phyloP scores from a whole-genome alignment of 2,888 invertebrate species.

The Rotaria sp. region DNA sequence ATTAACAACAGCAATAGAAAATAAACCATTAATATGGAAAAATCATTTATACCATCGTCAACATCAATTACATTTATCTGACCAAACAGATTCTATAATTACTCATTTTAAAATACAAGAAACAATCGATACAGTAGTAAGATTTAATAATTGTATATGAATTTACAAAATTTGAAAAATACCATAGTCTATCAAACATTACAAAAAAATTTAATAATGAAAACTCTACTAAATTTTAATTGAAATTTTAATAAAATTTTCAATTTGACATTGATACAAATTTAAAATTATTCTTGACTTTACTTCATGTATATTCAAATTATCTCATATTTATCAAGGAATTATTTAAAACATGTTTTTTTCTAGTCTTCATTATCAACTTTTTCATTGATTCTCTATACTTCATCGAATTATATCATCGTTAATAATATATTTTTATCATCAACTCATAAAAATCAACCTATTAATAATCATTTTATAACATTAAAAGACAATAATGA shows the following conservation, averaged over 20 bases:
- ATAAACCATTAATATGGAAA: background rate
- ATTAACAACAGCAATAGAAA: background rate
- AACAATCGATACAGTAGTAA: background rate
- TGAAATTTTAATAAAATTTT: too few relatives aligned
- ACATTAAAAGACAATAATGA: background rate
- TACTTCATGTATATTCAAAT: too few relatives aligned
- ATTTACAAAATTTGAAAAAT: too few relatives aligned
- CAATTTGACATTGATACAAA: too few relatives aligned
- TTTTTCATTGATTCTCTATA: background rate
- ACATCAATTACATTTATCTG: background rate
- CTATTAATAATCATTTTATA: background rate
- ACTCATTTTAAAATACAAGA: background rate
- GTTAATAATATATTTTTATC: background rate
- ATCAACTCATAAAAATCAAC: background rate
- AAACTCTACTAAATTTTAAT: too few relatives aligned
- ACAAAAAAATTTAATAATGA: too few relatives aligned
- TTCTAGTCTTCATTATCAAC: background rate
- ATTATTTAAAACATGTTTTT: too few relatives aligned
- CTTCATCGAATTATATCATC: background rate
- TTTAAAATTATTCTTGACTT: too few relatives aligned
- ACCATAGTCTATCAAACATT: too few relatives aligned
- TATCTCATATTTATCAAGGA: too few relatives aligned
- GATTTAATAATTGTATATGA: too few relatives aligned
- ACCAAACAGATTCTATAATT: background rate
- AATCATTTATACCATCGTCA: background rate